A percentile compares a stretch with the other conserved stretches of the same genome.
These are phyloP conservation scores for Ceratina calcarata DNA, from an alignment of 1,140 invertebrate genomes.

Conservation along the genomic window DNA sequence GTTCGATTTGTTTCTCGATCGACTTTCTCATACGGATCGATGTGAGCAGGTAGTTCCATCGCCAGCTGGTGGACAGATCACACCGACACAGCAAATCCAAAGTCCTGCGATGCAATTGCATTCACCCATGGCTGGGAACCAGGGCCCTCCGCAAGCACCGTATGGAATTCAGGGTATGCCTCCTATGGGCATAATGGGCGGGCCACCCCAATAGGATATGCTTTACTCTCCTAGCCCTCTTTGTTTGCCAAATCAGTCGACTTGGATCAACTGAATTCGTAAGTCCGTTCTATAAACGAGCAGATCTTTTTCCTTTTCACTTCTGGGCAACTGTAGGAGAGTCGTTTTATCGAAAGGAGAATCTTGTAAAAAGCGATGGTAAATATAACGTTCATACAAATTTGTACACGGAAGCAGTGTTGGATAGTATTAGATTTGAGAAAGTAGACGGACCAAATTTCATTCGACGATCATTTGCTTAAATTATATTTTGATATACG, in stretches of 20 bases:
- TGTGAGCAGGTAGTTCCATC: conserved; percentile 74
- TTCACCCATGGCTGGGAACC: conserved; percentile 76
- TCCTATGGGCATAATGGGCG: conserved; percentile 82
- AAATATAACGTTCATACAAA: not conserved
- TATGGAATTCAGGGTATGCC: conserved; percentile 73
- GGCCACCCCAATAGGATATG: conserved; percentile 77
- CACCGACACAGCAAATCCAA: conserved; percentile 81
- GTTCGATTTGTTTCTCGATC: not conserved
- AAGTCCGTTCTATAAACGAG: conserved; percentile 6
- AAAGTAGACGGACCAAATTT: conserved; percentile 15
- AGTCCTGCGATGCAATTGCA: conserved; percentile 81
- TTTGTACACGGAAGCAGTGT: not conserved
- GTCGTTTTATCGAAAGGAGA: not conserved
- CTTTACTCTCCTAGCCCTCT: conserved; percentile 72
- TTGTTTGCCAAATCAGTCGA: conserved; percentile 66
- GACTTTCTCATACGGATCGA: not conserved
- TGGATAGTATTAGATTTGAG: conserved; percentile 31
- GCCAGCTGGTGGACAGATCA: conserved; percentile 78
- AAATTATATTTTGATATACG: conserved; percentile 45
- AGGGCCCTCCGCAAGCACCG: conserved; percentile 74
- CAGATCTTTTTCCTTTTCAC: not conserved
- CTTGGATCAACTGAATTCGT: conserved; percentile 69
- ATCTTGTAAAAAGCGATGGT: conserved; percentile 18
- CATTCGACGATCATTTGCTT: conserved; percentile 56
- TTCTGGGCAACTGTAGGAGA: conserved; percentile 66